A percentile compares a stretch with the other conserved stretches of the same genome.
Conservation (phyloP, 2,113 vertebrate genomes). For the Felis chaus region DNA sequence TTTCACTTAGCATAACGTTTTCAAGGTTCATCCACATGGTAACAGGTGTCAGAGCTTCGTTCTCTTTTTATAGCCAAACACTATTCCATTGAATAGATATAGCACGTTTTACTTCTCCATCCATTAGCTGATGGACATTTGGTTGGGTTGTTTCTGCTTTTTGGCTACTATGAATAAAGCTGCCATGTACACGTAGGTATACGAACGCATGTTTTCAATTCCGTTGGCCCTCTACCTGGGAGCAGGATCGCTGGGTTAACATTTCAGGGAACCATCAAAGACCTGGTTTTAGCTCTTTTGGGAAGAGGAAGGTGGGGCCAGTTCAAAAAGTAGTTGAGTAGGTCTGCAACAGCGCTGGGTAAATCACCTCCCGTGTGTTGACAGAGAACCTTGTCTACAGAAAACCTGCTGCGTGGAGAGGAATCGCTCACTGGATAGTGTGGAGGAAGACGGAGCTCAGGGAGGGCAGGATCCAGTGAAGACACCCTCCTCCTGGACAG, state of each 20-base stretch:
- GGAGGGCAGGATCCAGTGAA: neutral
- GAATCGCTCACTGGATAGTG: neutral
- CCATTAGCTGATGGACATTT: neutral
- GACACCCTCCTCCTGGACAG: rapidly evolving
- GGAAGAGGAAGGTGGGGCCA: neutral
- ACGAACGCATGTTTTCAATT: neutral
- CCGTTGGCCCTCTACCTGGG: neutral
- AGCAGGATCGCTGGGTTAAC: neutral
- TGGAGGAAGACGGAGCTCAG: neutral
- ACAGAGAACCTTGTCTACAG: neutral
- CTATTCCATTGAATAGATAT: neutral
- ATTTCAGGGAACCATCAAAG: neutral
- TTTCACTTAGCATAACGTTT: neutral
- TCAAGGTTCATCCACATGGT: neutral
- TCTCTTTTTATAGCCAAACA: neutral
- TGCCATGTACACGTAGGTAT: neutral
- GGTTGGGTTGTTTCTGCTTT: neutral
- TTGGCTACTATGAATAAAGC: neutral
- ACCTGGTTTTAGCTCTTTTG: neutral
- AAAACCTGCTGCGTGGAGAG: neutral
- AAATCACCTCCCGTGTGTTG: neutral
- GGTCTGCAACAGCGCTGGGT: neutral
- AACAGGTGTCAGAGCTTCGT: neutral
- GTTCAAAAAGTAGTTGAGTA: neutral
- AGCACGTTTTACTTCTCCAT: neutral